These are phyloP conservation scores for Calephelis perditalis DNA, from an alignment of 2,888 invertebrate genomes.

Conservation along the genomic window DNA sequence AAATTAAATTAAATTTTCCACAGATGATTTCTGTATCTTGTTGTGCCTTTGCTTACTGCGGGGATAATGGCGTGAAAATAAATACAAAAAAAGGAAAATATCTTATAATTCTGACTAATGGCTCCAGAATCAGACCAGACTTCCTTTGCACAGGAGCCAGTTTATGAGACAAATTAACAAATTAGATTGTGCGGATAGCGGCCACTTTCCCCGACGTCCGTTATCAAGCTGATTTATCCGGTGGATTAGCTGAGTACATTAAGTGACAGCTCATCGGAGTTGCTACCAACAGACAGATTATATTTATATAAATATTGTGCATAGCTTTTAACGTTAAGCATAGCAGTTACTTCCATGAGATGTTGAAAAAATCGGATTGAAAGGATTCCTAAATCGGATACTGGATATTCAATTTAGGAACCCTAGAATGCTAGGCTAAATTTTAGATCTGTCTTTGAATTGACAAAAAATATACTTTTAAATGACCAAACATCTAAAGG, in stretches of 20 bases:
- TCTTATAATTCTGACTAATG: neutral
- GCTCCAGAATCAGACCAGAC: neutral
- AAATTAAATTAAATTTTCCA: too few relatives aligned
- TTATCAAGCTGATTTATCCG: constrained; percentile 13
- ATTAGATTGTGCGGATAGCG: neutral
- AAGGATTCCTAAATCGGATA: too few relatives aligned
- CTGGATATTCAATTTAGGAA: too few relatives aligned
- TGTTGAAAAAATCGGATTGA: too few relatives aligned
- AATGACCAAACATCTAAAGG: too few relatives aligned
- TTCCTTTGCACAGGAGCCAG: neutral
- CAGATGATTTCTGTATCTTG: too few relatives aligned
- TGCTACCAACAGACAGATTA: neutral
- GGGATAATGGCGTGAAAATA: neutral
- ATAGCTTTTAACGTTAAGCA: too few relatives aligned
- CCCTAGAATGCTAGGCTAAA: too few relatives aligned
- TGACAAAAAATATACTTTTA: too few relatives aligned
- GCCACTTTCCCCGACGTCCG: constrained; percentile 9
- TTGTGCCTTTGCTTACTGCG: neutral
- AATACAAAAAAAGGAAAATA: neutral
- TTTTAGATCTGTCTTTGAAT: too few relatives aligned
- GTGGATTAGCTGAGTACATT: neutral
- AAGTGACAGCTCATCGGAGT: neutral
- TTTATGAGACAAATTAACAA: constrained; percentile 10
- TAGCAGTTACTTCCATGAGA: too few relatives aligned
- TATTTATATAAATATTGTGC: too few relatives aligned